Evolutionary conservation across 1,140 invertebrate genomes (phyloP), one percentile per base, ranked within the genome.

Genomic region (Stegodyphus mimosarum): DNA sequence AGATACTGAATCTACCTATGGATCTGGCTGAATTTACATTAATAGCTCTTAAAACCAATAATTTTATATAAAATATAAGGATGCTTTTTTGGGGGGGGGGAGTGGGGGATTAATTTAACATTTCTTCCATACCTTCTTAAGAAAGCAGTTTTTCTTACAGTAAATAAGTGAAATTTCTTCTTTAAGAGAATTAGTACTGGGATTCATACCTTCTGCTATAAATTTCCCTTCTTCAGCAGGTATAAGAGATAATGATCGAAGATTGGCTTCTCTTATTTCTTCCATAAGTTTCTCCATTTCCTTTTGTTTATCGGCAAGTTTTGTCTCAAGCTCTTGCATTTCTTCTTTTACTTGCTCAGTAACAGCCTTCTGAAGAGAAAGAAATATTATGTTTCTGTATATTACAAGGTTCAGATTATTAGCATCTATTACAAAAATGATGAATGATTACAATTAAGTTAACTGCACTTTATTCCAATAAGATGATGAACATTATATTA

Each of bases 221-320:
- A 95, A 92, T 89, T 94, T 93, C 48, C 96, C 91, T 91, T 96
- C 95, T 89, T 96, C 95, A 55, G 93, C 92, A 11, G 90, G 89
- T 67, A 95, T 94, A 84, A 95, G 94, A n/a, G 94, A 94, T 60
- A 97, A 91, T 90, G 88, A 88, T 67, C 88, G 48, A 49, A 97
- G 91, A 91, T 98, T 98, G 2, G 95, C 96, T 89, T 97, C 95
- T 90, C 97, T 96, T 94, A 97, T 96, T 89, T 97, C 95, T 51
- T 94, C 92, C 7, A 97, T 95, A 79, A 97, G 90, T 87, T 94
- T 92, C 88, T 96, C 96, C 33, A 97, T 94, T 91, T 96, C 94
- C 69, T 94, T 92, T 90, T 96, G 96, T 90, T 96, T 89, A 5
- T 88, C 87, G 48, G 18, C 33, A 15, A 94, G 92, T 5, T 95